Conservation (phyloP, 2,888 invertebrate species). For the Lasioglossum marginatum region DNA sequence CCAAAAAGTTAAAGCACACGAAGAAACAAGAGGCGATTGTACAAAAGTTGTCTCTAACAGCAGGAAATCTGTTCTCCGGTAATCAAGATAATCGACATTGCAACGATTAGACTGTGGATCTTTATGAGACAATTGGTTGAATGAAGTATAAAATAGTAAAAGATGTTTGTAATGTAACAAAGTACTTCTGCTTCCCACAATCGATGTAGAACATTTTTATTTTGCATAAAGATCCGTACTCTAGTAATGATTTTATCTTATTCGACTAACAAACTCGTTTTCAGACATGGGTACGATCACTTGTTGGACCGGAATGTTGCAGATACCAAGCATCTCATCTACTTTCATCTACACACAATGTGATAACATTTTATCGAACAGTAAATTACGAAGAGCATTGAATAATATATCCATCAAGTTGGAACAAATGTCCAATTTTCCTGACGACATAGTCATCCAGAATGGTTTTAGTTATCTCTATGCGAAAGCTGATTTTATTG, state of each 20-base stretch:
- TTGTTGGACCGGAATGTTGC: not conserved
- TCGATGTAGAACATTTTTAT: no score
- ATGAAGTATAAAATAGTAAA: no score
- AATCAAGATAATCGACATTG: not conserved
- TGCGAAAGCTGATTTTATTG: conserved; percentile 35
- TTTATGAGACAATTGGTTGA: no score
- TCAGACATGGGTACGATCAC: conserved; percentile 48
- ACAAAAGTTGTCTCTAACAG: conserved; percentile 22
- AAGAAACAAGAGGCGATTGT: not conserved
- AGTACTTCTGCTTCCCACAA: no score
- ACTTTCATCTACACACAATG: conserved; percentile 38
- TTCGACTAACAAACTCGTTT: not conserved
- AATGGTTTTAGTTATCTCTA: conserved; percentile 38
- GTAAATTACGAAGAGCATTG: conserved; percentile 28
- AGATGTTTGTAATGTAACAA: no score
- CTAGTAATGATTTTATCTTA: not conserved
- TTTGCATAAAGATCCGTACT: no score
- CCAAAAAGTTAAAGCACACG: conserved; percentile 9
- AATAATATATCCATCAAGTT: conserved; percentile 54
- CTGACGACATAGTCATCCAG: conserved; percentile 17
- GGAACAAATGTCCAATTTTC: conserved; percentile 50
- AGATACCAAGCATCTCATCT: conserved; percentile 26
- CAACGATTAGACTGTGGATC: no score
- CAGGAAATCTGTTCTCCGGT: conserved; percentile 41
- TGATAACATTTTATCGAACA: conserved; percentile 32